Evolutionary conservation across 1,140 invertebrate species (phyloP).

Genomic region (Euborellia annulipes): DNA sequence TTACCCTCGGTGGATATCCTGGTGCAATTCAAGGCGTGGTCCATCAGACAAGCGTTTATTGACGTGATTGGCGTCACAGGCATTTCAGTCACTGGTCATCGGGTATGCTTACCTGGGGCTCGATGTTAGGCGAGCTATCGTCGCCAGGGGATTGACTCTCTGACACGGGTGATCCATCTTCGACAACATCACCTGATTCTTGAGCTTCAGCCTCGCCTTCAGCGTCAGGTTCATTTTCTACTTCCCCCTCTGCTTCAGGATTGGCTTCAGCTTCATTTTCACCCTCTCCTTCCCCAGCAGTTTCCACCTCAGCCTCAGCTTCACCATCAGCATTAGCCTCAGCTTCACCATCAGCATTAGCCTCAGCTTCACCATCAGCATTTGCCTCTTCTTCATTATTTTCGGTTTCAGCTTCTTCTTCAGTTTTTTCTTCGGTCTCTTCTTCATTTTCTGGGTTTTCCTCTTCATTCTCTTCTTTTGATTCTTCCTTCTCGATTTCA

Average conservation of each 20-base stretch:
- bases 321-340: constrained; percentile 12
- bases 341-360: constrained; percentile 21
- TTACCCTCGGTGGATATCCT: no score
- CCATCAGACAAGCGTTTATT: no score
- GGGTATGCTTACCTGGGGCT: no score
- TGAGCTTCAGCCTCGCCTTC: constrained; percentile 2
- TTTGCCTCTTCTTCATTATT: constrained; percentile 24
- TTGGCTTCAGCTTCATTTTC: constrained; percentile 16
- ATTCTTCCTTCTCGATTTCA: constrained; percentile 5
- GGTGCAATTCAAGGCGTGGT: no score
- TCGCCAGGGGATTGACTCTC: no score
- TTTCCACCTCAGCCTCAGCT: background rate
- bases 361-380: constrained; percentile 15
- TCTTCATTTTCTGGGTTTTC: constrained; percentile 6
- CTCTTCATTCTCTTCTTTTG: constrained; percentile 8
- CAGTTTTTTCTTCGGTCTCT: constrained; percentile 1
- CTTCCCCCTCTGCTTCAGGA: constrained; percentile 8
- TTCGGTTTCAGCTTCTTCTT: constrained; percentile 24
- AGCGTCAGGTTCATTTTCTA: background rate
- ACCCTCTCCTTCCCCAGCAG: constrained; percentile 17
- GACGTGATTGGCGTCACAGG: no score
- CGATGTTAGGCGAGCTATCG: no score
- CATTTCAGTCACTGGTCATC: no score
- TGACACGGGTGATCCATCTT: constrained; percentile 5
- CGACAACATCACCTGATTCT: constrained; percentile 4